These are phyloP conservation scores for Meganola albula DNA, from an alignment of 2,888 invertebrate genomes.

Conservation along the genomic window DNA sequence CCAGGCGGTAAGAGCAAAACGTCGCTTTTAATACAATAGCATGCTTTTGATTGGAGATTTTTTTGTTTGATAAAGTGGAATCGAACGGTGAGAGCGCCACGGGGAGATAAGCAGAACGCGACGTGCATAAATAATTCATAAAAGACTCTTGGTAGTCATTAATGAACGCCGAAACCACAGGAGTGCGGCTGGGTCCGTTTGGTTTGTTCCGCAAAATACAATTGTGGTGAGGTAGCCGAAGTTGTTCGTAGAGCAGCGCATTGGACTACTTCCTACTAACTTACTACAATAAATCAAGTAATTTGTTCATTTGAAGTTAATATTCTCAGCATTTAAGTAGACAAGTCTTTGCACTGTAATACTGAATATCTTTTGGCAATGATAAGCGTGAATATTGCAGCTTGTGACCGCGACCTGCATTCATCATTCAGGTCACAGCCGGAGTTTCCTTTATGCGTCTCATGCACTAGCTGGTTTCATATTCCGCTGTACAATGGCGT, in stretches of 20 bases:
- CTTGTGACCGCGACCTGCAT: constrained; percentile 49
- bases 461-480: constrained; percentile 26
- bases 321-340: constrained; percentile 6
- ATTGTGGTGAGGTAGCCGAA: constrained; percentile 39
- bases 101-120: constrained; percentile 55
- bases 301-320: constrained; percentile 13
- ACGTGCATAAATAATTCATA: constrained; percentile 69
- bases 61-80: constrained; percentile 68
- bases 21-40: constrained; percentile 64
- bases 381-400: too few relatives aligned
- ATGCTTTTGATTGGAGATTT: constrained; percentile 51
- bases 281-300: too few relatives aligned
- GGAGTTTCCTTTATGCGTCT: constrained; percentile 21
- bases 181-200: constrained; percentile 38
- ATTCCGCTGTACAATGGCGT: constrained; percentile 18
- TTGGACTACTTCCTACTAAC: too few relatives aligned
- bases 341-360: too few relatives aligned
- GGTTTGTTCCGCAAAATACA: constrained; percentile 32
- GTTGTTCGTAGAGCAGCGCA: constrained; percentile 23
- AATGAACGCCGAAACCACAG: constrained; percentile 61
- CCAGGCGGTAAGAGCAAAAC: constrained; percentile 54
- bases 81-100: constrained; percentile 42
- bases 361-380: too few relatives aligned
- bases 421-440: constrained; percentile 50
- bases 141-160: constrained; percentile 60